Evolutionary conservation across 2,888 invertebrate genomes (phyloP), one percentile per base, ranked within the genome.

Genomic region (Diarsia rubi): DNA sequence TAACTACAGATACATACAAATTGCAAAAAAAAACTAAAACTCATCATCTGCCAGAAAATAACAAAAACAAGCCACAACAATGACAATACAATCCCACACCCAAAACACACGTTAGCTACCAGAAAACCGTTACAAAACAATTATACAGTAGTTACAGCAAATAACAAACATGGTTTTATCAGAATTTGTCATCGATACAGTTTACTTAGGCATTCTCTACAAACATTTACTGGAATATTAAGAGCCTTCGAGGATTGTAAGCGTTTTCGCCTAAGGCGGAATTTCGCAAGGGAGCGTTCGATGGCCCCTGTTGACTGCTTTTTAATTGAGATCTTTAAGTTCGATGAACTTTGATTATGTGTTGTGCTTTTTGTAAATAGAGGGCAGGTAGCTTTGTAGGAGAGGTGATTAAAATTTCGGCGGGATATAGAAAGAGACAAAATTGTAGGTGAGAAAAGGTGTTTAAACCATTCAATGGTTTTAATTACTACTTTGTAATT

Each of bases 151-250:
- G 71, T 78, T 52, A 64, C 64, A 86, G 81, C 76, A 85, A 84
- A 86, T 70, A 86, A 79, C 74, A 86, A 83, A 83, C 77, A 79
- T 69, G 69, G 24, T 86, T 75, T 80, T 83, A 88, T 90, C 88
- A 82, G 86, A 83, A 83, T 89, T 87, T 93, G 94, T 94, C 93
- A 94, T 92, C 92, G 89, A 91, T 89, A 88, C 67, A 88, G 92
- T 95, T 94, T 94, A 88, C 87, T 92, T 91, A 92, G 91, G 90
- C 88, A 90, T 92, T 91, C 90, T 92, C 86, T 83, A 91, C 88
- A 89, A 88, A 86, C 84, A 88, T 87, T 93, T 90, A 91, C 89
- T 85, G 87, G 87, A 89, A 91, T 93, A 91, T 92, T 91, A 91
- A 65, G 89, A 78, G 68, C 88, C 82, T 82, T 83, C 78, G 86